Conservation (phyloP, 2,797 vertebrate genomes). For the Peromyscus melanophrys region DNA sequence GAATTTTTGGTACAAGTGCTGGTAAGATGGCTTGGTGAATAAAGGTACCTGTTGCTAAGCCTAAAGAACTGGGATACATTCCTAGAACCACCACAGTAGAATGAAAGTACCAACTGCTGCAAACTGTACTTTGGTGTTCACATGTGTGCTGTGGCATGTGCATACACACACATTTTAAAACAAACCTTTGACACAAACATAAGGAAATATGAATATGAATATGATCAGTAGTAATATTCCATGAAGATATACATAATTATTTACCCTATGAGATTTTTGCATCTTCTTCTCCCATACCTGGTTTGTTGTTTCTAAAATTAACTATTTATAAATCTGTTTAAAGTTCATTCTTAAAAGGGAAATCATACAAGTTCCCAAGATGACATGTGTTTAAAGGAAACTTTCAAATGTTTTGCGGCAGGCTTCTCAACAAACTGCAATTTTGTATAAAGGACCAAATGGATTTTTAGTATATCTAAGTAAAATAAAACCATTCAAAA, state of each 20-base stretch:
- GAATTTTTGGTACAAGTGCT: neutral
- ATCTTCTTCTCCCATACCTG: neutral
- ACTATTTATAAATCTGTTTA: neutral
- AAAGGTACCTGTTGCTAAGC: neutral
- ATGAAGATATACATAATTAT: neutral
- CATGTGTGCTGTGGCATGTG: too few relatives aligned
- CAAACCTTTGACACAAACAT: neutral
- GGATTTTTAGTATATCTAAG: conserved; percentile 69
- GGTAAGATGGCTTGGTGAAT: neutral
- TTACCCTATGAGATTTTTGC: neutral
- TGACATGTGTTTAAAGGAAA: conserved; percentile 66
- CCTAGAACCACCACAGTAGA: neutral
- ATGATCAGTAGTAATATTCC: neutral
- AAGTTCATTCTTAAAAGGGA: conserved; percentile 45
- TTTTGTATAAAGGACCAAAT: conserved; percentile 53
- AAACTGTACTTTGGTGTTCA: neutral
- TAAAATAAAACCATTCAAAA: conserved; percentile 62
- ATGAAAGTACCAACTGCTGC: neutral
- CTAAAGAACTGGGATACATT: neutral
- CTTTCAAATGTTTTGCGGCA: conserved; percentile 46
- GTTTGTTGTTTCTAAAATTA: neutral
- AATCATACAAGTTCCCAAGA: conserved; percentile 1
- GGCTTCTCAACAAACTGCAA: conserved; percentile 47
- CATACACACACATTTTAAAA: neutral
- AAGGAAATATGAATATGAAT: neutral